Evolutionary conservation across 2,113 vertebrate species (phyloP).

Genomic region (Myanophis thanlyinensis): DNA sequence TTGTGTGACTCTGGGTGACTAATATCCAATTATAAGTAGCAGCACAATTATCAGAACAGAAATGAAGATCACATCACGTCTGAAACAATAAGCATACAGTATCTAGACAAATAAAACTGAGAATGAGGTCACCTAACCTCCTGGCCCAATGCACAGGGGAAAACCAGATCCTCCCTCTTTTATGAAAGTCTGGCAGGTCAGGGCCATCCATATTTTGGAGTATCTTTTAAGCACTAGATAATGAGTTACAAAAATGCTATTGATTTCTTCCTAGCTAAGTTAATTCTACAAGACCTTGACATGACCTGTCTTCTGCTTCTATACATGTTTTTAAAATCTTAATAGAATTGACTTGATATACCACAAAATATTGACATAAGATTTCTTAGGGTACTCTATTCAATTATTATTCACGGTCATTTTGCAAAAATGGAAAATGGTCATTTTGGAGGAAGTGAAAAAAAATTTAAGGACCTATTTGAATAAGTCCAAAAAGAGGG

Average conservation of each 20-base stretch:
- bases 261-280: slow-evolving; percentile 10
- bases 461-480: not conserved
- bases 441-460: not conserved
- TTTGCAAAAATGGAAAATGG: too few species aligned
- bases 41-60: not conserved
- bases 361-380: not conserved
- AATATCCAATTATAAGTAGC: not conserved
- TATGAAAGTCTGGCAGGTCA: not conserved
- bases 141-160: not conserved
- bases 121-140: not conserved
- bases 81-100: not conserved
- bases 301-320: not conserved
- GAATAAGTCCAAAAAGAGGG: not conserved
- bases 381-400: not conserved
- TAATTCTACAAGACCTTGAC: slow-evolving; percentile 3
- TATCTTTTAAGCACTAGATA: not conserved
- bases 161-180: not conserved
- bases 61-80: not conserved
- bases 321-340: not conserved
- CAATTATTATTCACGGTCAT: not conserved
- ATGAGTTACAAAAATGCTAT: slow-evolving; percentile 25
- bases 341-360: not conserved
- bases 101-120: not conserved
- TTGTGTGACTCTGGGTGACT: not conserved
- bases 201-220: not conserved